Evolutionary conservation across 2,888 invertebrate genomes (phyloP).

Genomic region (Sinhomidia bicolor): DNA sequence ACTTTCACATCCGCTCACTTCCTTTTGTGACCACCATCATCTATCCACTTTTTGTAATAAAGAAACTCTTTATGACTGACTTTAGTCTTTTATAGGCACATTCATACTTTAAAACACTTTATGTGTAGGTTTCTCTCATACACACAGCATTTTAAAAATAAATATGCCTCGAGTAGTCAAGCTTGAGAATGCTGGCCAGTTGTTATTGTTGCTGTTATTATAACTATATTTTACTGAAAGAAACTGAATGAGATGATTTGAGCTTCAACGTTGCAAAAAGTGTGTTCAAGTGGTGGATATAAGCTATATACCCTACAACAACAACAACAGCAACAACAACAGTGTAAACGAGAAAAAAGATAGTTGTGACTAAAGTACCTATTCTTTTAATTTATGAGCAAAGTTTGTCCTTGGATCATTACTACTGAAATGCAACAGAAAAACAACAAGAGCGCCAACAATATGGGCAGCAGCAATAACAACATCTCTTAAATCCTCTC

Average conservation of each 20-base stretch:
- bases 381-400: conserved; percentile 76
- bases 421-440: conserved; percentile 67
- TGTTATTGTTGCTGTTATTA: not conserved
- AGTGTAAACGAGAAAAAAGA: conserved; percentile 7
- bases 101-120: too few relatives aligned
- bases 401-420: conserved; percentile 78
- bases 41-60: conserved; percentile 12
- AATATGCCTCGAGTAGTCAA: too few relatives aligned
- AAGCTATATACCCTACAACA: too few relatives aligned
- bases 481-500: conserved; percentile 51
- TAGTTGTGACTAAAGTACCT: conserved; percentile 51
- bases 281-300: too few relatives aligned
- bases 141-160: not conserved
- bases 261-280: not conserved
- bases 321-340: not conserved
- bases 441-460: conserved; percentile 19
- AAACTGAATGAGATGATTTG: not conserved
- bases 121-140: too few relatives aligned
- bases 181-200: too few relatives aligned
- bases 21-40: not conserved
- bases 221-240: not conserved
- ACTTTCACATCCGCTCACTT: conserved; percentile 44
- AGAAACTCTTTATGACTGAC: not conserved
- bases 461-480: conserved; percentile 40
- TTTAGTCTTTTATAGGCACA: not conserved